phyloP scores from a whole-genome alignment of 2,113 vertebrate species.

The Dipodomys stephensi region DNA sequence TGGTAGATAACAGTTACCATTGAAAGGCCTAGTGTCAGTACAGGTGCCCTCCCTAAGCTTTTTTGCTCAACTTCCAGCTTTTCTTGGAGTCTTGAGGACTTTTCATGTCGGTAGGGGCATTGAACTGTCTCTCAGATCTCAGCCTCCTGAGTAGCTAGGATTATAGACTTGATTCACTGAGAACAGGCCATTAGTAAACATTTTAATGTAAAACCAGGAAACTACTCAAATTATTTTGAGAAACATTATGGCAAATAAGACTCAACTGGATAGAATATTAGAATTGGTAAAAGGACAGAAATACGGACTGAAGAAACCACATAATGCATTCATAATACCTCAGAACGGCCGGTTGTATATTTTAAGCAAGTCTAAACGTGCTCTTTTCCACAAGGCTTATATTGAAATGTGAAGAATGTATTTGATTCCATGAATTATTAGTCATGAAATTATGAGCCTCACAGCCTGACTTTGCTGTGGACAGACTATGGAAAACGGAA shows the following conservation, averaged over 20 bases:
- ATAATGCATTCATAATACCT: constrained; percentile 2
- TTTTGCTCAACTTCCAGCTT: no score
- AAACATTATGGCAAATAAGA: neutral
- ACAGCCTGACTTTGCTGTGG: constrained; percentile 55
- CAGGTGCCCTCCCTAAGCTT: no score
- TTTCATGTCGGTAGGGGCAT: no score
- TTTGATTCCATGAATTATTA: constrained; percentile 78
- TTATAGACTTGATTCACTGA: no score
- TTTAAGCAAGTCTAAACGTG: constrained; percentile 75
- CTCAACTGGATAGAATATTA: neutral
- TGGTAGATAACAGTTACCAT: constrained; percentile 35
- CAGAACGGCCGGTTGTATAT: constrained; percentile 20
- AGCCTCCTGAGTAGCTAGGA: no score
- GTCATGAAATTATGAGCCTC: constrained; percentile 81
- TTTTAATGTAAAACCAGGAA: constrained; percentile 48
- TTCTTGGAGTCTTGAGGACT: no score
- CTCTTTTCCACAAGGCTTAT: constrained; percentile 58
- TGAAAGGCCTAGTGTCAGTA: neutral
- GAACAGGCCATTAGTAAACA: neutral
- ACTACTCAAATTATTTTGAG: neutral
- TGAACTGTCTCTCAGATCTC: no score
- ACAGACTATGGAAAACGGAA: constrained; percentile 80
- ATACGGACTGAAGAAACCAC: neutral
- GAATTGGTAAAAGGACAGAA: constrained; percentile 14
- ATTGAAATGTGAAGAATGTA: constrained; percentile 69